Base-by-base conservation (phyloP, 2,888 invertebrate species). In the Nezara viridula region DNA sequence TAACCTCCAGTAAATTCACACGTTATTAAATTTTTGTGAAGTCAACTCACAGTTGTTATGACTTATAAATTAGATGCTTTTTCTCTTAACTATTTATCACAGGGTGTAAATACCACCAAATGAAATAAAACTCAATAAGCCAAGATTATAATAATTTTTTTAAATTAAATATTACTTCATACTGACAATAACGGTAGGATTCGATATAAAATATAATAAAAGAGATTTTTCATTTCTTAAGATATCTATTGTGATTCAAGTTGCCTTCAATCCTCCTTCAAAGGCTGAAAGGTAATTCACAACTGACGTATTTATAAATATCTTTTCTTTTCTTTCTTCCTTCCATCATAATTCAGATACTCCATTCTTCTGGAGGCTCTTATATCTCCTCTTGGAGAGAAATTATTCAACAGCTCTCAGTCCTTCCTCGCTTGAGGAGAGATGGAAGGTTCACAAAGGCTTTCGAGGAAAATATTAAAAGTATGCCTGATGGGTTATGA, bases 371-470 rank as follows among this genome's bases (percentile, higher is more conserved):
- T 21, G 19, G 19, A 32, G 37, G 19, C 66, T 73, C 37, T 73
- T 73, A 73, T 16, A 73, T 73, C 66, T 73, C 7, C 66, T 37
- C 37, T 19, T 2, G 16, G 32, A 37, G 6, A 3, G 66, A 73
- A 73, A 73, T 73, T 73, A 73, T 73, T 73, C 66, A 73, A 73
- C 32, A 37, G 32, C 66, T 73, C 32, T 73, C 66, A 37, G 37
- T 0, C 19, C 66, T 32, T 73, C 37, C 9, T 14, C 32, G 32
- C 21, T 7, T 0, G 19, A 73, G 24, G 37, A 19, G 66, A 73
- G 24, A 24, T 1, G 37, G 37, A 73, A 73, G 16, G 19, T 32
- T 32, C 14, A 73, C 66, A 73, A 73, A 21, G 66, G 19, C 27
- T 73, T 21, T 19, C 66, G 19, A 37, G 6, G 66, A 19, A 19